Percentiles rank a stretch among this genome's conserved stretches.
These are phyloP conservation scores for Coreius guichenoti DNA, from an alignment of 2,797 vertebrate species.

Conservation along the genomic window DNA sequence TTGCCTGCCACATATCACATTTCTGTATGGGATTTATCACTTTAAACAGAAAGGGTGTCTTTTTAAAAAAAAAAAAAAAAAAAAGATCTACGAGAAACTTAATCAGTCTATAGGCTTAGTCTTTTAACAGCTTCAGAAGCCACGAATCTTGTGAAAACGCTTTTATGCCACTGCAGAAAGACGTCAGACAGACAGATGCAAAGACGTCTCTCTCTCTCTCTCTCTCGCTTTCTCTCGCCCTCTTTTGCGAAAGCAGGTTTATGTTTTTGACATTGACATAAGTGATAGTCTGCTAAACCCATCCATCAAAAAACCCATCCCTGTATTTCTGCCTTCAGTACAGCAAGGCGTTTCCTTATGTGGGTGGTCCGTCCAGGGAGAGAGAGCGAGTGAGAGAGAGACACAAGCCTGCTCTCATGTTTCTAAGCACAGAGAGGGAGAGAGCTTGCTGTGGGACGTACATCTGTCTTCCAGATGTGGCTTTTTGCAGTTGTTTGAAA, in stretches of 20 bases:
- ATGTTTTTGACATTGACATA: constrained; percentile 76
- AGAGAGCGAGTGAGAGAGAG: constrained; percentile 45
- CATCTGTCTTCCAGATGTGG: constrained; percentile 86
- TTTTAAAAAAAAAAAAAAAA: not conserved
- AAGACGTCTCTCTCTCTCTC: constrained; percentile 49
- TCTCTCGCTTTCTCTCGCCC: constrained; percentile 62
- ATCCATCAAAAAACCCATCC: constrained; percentile 74
- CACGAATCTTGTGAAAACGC: not conserved
- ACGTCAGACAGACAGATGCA: constrained; percentile 51
- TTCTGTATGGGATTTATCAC: not conserved
- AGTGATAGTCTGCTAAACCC: constrained; percentile 80
- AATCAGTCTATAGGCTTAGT: constrained; percentile 1
- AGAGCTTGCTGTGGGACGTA: constrained; percentile 71
- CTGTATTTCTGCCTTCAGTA: constrained; percentile 74
- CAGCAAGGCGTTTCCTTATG: constrained; percentile 81
- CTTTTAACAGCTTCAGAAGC: constrained; percentile 11
- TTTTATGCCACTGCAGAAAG: constrained; percentile 32
- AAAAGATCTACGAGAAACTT: not conserved
- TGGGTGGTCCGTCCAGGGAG: constrained; percentile 78
- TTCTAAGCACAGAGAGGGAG: constrained; percentile 68
- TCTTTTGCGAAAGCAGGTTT: constrained; percentile 70
- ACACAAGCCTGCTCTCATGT: constrained; percentile 76
- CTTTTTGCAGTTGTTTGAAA: constrained; percentile 78
- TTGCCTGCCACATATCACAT: not conserved
- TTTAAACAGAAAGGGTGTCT: constrained; percentile 4